Evolutionary conservation across 2,888 invertebrate genomes (phyloP).

Genomic region (Heliconius cydno): DNA sequence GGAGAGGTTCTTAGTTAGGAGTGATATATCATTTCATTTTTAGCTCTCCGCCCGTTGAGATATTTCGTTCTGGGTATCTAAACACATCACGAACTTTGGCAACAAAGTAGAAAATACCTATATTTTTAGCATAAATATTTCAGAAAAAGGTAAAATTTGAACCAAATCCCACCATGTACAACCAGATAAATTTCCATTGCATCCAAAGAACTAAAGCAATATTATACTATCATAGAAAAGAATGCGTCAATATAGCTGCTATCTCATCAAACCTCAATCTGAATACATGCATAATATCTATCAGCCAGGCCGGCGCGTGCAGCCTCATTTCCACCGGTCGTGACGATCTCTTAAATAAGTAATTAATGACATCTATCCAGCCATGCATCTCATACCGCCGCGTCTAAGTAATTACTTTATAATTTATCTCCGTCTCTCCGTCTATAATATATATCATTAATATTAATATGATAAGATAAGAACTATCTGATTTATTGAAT

Average conservation of each 20-base stretch:
- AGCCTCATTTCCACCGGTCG: conserved; percentile 27
- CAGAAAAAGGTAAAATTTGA: not conserved
- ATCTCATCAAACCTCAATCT: conserved; percentile 12
- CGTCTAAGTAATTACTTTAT: conserved; percentile 32
- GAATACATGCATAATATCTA: conserved; percentile 19
- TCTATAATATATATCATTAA: conserved; percentile 35
- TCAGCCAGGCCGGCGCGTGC: conserved; percentile 12
- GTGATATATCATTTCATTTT: not conserved
- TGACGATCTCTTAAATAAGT: conserved; percentile 38
- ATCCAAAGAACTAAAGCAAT: too few species aligned
- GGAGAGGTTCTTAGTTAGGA: too few species aligned
- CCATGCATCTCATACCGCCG: conserved; percentile 28
- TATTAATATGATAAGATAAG: conserved; percentile 25
- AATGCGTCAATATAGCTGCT: conserved; percentile 3
- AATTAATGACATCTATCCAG: conserved; percentile 39
- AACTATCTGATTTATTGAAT: conserved; percentile 33
- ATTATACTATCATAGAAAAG: not conserved
- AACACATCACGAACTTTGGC: too few species aligned
- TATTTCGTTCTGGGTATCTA: not conserved
- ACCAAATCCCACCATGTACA: not conserved
- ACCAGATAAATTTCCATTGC: not conserved
- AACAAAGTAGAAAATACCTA: too few species aligned
- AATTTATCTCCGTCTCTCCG: conserved; percentile 34
- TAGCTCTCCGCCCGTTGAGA: not conserved
- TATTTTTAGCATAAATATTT: too few species aligned